Percentiles rank a stretch among this genome's conserved stretches.
phyloP scores from a whole-genome alignment of 1,140 invertebrate species.

The Pygmarrhopalites habei region DNA sequence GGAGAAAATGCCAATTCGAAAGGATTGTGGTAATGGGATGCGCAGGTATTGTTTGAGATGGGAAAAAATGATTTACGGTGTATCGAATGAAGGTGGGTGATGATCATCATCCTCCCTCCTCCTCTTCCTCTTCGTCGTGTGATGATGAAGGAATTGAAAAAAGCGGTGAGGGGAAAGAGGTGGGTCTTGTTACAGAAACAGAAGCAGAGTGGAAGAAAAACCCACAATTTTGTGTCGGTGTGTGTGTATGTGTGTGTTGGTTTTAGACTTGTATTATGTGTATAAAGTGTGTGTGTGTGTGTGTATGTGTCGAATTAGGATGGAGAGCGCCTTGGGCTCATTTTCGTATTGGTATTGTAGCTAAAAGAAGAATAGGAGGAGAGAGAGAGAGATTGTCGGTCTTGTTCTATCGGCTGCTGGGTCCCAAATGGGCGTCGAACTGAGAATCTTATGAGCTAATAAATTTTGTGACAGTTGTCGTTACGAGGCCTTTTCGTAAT shows the following conservation, averaged over 20 bases:
- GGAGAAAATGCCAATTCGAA: constrained; percentile 2
- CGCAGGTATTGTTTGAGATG: constrained; percentile 30
- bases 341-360: constrained; percentile 19
- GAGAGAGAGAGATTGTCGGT: constrained; percentile 2
- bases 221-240: neutral
- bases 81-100: constrained; percentile 11
- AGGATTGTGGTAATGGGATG: constrained; percentile 28
- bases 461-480: constrained; percentile 41
- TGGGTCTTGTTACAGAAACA: neutral
- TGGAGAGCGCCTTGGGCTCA: constrained; percentile 20
- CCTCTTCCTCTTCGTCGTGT: neutral
- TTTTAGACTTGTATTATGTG: neutral
- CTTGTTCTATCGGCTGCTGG: constrained; percentile 24
- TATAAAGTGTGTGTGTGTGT: neutral
- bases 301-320: constrained; percentile 1
- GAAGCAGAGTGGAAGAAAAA: neutral
- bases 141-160: neutral
- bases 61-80: constrained; percentile 31
- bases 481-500: constrained; percentile 39
- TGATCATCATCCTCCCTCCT: neutral
- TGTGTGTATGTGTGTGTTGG: neutral
- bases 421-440: constrained; percentile 39
- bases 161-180: neutral
- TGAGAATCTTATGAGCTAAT: constrained; percentile 41
- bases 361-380: neutral